Base-by-base conservation (phyloP, 2,888 invertebrate species). In the Acleris emargana region DNA sequence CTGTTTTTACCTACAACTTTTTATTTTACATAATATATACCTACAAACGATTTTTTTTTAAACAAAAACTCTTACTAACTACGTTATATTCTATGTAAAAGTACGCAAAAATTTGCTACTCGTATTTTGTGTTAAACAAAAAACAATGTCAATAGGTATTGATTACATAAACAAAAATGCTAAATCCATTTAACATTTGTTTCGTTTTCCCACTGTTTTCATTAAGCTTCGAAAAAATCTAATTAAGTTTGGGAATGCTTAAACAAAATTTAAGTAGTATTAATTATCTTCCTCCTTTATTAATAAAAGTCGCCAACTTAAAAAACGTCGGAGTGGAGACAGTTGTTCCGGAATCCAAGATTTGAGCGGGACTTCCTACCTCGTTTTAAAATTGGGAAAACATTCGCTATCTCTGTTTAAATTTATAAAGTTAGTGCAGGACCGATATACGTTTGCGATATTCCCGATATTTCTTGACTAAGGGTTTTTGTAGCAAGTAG, bases 241-340 rank as follows among this genome's bases (percentile, higher is more conserved):
- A 88, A 92, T 91, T 89, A 91, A 90, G 85, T 88, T 84, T 73
- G 68, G 71, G 71, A 84, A 82, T 83, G 79, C 87, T 87, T 88
- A 90, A 92, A 89, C 90, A 91, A 91, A 86, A 83, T 90, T 91
- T 91, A 92, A 92, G 92, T 91, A 91, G 91, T 91, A 92, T 92
- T 91, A 92, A 91, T 92, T 92, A 91, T 92, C 89, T 89, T 83
- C 78, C 78, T 82, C 79, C 84, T 85, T 90, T 91, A 89, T 89
- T 92, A 91, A 91, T 90, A 90, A 91, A 91, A 89, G 86, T 88
- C 84, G 81, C 75, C 73, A 82, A 84, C 82, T 82, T 75, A 84
- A 88, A 87, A 88, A 86, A 79, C 38, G 38, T 77, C 79, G 67
- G 83, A 84, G 83, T 81, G 86, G 87, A 86, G 87, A 87, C 88